These are phyloP conservation scores for Orycteropus afer DNA, from an alignment of 2,113 vertebrate species.

Conservation along the genomic window DNA sequence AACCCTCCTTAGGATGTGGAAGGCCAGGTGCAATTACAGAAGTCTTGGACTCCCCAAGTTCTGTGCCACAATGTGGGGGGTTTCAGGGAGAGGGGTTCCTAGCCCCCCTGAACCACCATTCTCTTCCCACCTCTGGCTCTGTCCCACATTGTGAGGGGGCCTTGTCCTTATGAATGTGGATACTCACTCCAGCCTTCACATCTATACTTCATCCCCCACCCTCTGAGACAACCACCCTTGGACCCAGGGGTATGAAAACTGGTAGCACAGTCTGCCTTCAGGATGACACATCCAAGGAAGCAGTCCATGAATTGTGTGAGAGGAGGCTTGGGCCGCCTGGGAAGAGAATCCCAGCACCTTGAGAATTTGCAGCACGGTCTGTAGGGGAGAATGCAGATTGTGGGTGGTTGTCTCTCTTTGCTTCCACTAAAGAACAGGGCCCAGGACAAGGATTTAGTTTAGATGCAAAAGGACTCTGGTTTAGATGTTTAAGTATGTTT, in stretches of 20 bases:
- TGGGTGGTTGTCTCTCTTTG: neutral
- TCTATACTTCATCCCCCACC: neutral
- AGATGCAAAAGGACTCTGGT: neutral
- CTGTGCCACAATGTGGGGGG: neutral
- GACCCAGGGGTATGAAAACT: neutral
- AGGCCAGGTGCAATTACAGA: neutral
- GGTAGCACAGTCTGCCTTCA: neutral
- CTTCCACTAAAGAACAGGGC: neutral
- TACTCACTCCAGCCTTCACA: neutral
- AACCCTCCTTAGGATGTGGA: neutral
- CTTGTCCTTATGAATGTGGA: neutral
- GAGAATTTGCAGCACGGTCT: neutral
- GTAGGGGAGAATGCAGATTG: neutral
- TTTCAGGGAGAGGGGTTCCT: neutral
- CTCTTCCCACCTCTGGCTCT: neutral
- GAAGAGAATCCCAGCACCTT: neutral
- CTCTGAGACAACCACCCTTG: neutral
- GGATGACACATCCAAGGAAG: neutral
- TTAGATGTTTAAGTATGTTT: neutral
- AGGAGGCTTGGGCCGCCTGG: neutral
- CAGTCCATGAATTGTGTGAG: neutral
- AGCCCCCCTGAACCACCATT: neutral
- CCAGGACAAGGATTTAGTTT: neutral
- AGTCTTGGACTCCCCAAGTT: neutral
- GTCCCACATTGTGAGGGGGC: neutral